Evolutionary conservation across 2,797 vertebrate genomes (phyloP).

Genomic region (Sebastes taczanowskii): DNA sequence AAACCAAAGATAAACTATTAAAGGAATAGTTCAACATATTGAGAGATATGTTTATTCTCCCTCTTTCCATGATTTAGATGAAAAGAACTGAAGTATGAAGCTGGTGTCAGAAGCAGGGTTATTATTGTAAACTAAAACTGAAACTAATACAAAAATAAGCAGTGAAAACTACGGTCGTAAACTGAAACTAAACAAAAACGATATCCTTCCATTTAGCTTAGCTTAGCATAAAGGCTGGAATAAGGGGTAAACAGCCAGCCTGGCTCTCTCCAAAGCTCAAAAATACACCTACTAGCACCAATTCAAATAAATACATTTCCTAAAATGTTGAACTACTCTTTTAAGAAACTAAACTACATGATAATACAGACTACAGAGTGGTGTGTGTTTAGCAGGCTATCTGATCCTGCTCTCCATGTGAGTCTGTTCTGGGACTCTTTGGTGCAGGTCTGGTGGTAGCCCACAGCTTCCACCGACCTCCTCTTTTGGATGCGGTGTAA

Average conservation of each 20-base stretch:
- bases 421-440: slow-evolving; percentile 41
- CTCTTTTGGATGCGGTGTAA: slow-evolving; percentile 77
- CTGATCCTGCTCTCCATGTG: slow-evolving; percentile 42
- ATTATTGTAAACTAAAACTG: background rate
- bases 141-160: background rate
- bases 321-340: background rate
- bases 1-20: background rate
- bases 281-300: background rate
- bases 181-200: no score
- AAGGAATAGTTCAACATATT: background rate
- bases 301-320: background rate
- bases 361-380: slow-evolving; percentile 71
- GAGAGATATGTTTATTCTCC: no score
- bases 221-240: background rate
- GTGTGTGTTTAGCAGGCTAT: slow-evolving; percentile 36
- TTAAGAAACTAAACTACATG: slow-evolving; percentile 50
- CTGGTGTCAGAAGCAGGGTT: background rate
- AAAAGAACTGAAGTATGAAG: background rate
- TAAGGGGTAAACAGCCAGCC: background rate
- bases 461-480: slow-evolving; percentile 55
- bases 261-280: background rate
- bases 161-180: no score
- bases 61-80: background rate
- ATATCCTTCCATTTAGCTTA: background rate
- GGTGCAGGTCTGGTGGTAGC: slow-evolving; percentile 27